Conservation (phyloP, 2,888 invertebrate genomes). For the Caenorhabditis angaria region DNA sequence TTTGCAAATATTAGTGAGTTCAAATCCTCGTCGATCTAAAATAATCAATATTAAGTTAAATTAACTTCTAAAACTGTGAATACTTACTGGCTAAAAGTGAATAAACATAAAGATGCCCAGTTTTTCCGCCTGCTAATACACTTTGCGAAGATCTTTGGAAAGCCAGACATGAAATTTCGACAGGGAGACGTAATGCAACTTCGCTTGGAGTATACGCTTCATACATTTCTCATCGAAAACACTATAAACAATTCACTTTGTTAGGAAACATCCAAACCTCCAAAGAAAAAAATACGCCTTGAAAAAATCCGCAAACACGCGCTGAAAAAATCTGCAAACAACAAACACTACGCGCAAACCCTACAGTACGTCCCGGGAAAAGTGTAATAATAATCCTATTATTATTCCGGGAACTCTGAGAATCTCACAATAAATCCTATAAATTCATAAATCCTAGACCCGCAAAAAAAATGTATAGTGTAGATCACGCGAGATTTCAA, state of each 20-base stretch:
- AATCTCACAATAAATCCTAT: no score
- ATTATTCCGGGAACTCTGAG: no score
- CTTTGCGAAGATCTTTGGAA: conserved; percentile 50
- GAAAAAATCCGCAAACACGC: no score
- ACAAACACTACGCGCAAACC: no score
- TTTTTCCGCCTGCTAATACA: conserved; percentile 47
- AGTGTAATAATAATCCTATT: no score
- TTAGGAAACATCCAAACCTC: background rate
- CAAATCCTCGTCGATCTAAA: conserved; percentile 42
- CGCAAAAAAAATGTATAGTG: no score
- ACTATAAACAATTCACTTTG: background rate
- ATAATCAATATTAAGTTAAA: background rate
- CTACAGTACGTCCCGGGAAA: no score
- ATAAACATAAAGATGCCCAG: conserved; percentile 50
- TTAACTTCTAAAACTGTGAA: background rate
- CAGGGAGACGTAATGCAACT: conserved; percentile 60
- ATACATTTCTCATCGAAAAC: conserved; percentile 47
- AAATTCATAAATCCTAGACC: no score
- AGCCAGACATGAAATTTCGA: conserved; percentile 51
- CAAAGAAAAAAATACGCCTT: background rate
- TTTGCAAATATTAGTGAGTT: conserved; percentile 36
- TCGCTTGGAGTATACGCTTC: conserved; percentile 65
- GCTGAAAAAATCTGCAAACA: no score
- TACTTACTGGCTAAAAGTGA: conserved; percentile 27
- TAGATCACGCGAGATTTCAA: no score